Evolutionary conservation across 2,797 vertebrate species (phyloP).

Genomic region (Notamacropus eugenii): DNA sequence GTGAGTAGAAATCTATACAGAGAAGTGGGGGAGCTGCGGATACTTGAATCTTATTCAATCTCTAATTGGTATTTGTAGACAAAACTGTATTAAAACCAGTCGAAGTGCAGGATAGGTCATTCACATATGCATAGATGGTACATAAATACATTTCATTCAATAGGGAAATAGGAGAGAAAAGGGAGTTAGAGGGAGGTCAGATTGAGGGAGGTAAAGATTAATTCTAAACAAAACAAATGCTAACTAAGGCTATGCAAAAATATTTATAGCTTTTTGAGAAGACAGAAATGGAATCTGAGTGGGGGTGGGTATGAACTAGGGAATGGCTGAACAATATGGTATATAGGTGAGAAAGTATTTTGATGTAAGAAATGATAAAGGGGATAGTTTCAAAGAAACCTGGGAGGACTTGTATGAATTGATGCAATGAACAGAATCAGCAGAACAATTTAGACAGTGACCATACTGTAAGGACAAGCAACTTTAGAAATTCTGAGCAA

Average conservation of each 20-base stretch:
- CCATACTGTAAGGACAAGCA: neutral
- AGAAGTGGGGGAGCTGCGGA: neutral
- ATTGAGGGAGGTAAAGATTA: neutral
- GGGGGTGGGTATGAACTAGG: neutral
- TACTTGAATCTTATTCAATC: neutral
- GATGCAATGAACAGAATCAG: neutral
- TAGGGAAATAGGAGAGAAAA: neutral
- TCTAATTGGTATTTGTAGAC: conserved; percentile 26
- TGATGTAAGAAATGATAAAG: neutral
- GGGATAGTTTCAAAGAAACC: neutral
- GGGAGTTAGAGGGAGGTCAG: neutral
- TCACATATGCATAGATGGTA: neutral
- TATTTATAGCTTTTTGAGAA: neutral
- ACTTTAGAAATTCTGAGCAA: neutral
- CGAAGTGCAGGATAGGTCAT: neutral
- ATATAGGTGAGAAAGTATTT: neutral
- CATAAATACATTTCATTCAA: neutral
- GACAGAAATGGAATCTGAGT: neutral
- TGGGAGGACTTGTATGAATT: neutral
- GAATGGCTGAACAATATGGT: neutral
- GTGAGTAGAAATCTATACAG: neutral
- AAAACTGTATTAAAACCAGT: conserved; percentile 7
- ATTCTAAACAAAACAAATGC: neutral
- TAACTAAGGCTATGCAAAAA: neutral
- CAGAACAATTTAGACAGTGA: neutral